Base-by-base conservation (phyloP, 1,140 invertebrate genomes). In the Campoletis sonorensis region DNA sequence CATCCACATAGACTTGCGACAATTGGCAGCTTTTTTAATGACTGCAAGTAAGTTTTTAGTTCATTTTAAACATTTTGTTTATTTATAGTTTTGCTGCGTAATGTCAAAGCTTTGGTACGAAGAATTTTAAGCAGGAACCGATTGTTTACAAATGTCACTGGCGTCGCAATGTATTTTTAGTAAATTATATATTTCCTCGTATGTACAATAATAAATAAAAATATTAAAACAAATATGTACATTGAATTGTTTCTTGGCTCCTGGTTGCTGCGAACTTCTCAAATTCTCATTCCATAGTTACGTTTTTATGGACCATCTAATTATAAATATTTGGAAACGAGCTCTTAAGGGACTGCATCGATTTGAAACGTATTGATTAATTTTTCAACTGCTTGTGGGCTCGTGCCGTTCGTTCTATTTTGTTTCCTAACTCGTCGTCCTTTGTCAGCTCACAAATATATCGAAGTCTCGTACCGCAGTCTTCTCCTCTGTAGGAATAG, bases 401-500 rank as follows among this genome's bases (percentile, higher is more conserved):
- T 75, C 91, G 88, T 10, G 91, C 93, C 23, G 94, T 92, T 85
- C 93, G 93, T 83, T 93, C 93, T 27, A 96, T 94, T 86, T 95
- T 95, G 85, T 96, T 95, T 79, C 93, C 94, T 1, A 95, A 93
- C 64, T 94, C 93, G 79, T 95, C 94, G 83, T 96, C 95, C 54
- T 86, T 83, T 1, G 93, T 93, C 76, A 94, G 90, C 92, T 96
- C 95, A 84, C 96, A 97, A 75, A 96, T 94, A 86, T 94, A 96
- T 80, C 93, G 91, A 73, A 94, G 94, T 45, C 93, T 90, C 1
- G 92, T 91, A 0, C 94, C 93, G 87, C 96, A 97, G 88, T 97
- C 96, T 76, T 94, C 93, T 0, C 96, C 96, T 84, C 93, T 93
- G 86, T 96, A 96, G n/a, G 90, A 90, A 84, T 96, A 96, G 61